phyloP scores from a whole-genome alignment of 1,140 invertebrate genomes.

The Cryptotermes secundus region DNA sequence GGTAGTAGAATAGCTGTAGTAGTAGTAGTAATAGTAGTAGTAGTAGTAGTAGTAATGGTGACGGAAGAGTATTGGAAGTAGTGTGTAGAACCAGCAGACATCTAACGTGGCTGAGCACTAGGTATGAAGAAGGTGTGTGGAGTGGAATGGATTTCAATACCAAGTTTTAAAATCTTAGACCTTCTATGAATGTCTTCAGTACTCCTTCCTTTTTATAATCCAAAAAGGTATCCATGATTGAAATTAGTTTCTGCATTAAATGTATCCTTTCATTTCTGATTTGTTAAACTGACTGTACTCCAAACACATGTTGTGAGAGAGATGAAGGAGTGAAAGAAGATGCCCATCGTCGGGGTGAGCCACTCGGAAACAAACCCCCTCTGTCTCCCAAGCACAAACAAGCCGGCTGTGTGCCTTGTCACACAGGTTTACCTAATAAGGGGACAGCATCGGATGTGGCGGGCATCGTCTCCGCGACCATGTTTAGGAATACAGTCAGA shows the following conservation, averaged over 20 bases:
- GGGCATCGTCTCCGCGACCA: constrained; percentile 80
- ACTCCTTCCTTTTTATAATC: background rate
- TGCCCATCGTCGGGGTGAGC: background rate
- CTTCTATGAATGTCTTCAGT: background rate
- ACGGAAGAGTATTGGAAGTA: background rate
- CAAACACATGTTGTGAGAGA: background rate
- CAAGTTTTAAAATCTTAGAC: background rate
- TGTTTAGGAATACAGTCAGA: constrained; percentile 85
- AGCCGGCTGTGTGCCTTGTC: background rate
- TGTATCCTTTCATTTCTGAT: background rate
- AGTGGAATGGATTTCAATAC: background rate
- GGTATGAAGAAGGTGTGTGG: background rate
- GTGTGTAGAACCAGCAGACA: background rate
- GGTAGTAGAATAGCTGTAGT: too few relatives aligned
- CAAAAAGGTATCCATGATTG: background rate
- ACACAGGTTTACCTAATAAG: constrained; percentile 67
- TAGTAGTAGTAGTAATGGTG: background rate
- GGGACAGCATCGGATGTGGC: constrained; percentile 82
- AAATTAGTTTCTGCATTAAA: background rate
- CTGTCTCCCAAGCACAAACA: constrained; percentile 24
- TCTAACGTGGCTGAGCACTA: background rate
- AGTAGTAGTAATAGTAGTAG: background rate
- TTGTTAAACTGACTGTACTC: constrained; percentile 7
- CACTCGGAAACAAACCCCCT: constrained; percentile 23
- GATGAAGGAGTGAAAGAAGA: background rate